Conservation (phyloP, 2,797 vertebrate species). For the Poecile montanus region DNA sequence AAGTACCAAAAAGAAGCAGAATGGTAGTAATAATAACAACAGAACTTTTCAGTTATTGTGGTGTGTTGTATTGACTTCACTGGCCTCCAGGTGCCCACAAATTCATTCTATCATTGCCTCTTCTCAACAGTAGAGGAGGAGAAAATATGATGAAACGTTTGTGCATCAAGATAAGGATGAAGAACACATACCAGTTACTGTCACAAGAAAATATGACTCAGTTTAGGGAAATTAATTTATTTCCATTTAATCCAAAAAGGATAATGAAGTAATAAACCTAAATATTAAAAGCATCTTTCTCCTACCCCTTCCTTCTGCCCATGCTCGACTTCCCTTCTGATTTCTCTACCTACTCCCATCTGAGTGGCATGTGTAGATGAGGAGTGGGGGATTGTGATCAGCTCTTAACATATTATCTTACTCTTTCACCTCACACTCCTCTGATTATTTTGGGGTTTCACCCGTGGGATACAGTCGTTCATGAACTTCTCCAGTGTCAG, state of each 20-base stretch:
- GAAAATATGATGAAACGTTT: not conserved
- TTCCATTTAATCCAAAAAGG: not conserved
- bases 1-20: not conserved
- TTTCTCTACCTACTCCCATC: not conserved
- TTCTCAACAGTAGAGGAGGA: not conserved
- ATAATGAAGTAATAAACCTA: not conserved
- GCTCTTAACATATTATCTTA: not conserved
- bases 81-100: not conserved
- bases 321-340: not conserved
- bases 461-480: rapidly evolving
- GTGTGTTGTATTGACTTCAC: not conserved
- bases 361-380: not conserved
- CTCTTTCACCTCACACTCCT: not conserved
- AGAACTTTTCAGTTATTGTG: not conserved
- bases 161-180: not conserved
- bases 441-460: not conserved
- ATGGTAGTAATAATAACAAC: not conserved
- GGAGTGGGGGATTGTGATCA: not conserved
- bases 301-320: not conserved
- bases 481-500: not conserved
- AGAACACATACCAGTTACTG: not conserved
- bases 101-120: not conserved
- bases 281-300: not conserved
- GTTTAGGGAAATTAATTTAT: not conserved
- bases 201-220: not conserved